phyloP scores from a whole-genome alignment of 2,888 invertebrate genomes.

The Tenthredo amoena region DNA sequence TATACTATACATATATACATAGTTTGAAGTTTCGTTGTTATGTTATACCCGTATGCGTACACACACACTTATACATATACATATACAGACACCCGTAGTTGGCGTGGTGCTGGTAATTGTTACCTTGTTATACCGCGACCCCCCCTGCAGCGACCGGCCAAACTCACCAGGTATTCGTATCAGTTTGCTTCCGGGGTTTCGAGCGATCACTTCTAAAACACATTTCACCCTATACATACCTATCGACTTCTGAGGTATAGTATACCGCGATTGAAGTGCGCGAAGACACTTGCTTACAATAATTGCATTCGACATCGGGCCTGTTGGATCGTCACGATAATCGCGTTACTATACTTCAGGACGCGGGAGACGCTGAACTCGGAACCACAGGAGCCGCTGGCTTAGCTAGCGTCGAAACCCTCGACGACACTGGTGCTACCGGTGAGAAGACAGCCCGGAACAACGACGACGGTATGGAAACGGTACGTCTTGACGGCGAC shows the following conservation, averaged over 20 bases:
- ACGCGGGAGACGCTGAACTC: conserved; percentile 78
- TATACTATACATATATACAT: conserved; percentile 10
- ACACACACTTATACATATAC: neutral
- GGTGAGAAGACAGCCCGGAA: conserved; percentile 77
- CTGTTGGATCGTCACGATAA: neutral
- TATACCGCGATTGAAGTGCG: too few relatives aligned
- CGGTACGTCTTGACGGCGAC: conserved; percentile 83
- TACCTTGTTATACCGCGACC: neutral
- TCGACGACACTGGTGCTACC: conserved; percentile 87
- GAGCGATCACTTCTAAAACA: neutral
- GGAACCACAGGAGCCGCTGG: conserved; percentile 84
- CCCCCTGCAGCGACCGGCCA: conserved; percentile 56
- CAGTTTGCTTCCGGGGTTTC: conserved; percentile 1
- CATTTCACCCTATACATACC: neutral
- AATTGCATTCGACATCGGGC: neutral
- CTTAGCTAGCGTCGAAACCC: conserved; percentile 90
- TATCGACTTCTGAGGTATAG: neutral
- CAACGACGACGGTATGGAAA: conserved; percentile 87
- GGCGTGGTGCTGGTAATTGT: neutral
- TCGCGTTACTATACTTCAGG: conserved; percentile 64
- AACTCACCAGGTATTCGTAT: conserved; percentile 53
- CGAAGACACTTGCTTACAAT: neutral
- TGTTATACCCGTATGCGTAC: neutral
- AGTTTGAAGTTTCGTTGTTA: conserved; percentile 17
- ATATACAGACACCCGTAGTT: neutral